Evolutionary conservation across 1,140 invertebrate genomes (phyloP).

Genomic region (Sminthurides bifidus): DNA sequence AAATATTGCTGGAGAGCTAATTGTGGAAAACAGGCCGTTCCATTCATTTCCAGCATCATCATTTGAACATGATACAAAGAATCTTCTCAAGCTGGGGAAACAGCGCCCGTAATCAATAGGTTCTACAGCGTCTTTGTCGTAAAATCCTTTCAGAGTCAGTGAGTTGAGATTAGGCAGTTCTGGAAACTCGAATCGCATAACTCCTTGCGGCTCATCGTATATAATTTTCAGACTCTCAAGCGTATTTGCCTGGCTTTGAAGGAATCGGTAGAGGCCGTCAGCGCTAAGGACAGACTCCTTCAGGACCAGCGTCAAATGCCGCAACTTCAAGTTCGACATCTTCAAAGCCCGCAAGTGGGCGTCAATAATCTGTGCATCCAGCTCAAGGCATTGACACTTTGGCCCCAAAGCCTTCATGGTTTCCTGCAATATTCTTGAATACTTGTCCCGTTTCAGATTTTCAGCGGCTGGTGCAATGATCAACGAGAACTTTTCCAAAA

Average conservation of each 20-base stretch:
- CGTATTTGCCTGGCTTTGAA: neutral
- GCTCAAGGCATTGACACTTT: neutral
- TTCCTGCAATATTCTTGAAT: neutral
- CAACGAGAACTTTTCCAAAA: neutral
- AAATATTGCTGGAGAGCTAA: neutral
- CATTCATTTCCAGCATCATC: slow-evolving; percentile 3
- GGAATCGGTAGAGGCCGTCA: neutral
- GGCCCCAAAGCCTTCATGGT: neutral
- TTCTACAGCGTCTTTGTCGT: neutral
- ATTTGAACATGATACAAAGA: neutral
- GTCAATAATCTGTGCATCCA: slow-evolving; percentile 2
- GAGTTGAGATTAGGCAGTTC: neutral
- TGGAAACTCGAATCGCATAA: slow-evolving; percentile 5
- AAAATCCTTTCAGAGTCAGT: slow-evolving; percentile 1
- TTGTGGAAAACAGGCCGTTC: neutral
- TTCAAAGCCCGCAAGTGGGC: neutral
- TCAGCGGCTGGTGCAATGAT: neutral
- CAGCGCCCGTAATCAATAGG: neutral
- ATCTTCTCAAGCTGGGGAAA: neutral
- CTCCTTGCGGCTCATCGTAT: neutral
- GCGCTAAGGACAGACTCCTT: neutral
- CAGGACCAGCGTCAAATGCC: neutral
- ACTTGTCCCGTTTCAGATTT: neutral
- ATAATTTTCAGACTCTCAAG: slow-evolving; percentile 4
- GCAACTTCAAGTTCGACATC: neutral